phyloP scores from a whole-genome alignment of 2,888 invertebrate genomes.

The Nycteola revayana region DNA sequence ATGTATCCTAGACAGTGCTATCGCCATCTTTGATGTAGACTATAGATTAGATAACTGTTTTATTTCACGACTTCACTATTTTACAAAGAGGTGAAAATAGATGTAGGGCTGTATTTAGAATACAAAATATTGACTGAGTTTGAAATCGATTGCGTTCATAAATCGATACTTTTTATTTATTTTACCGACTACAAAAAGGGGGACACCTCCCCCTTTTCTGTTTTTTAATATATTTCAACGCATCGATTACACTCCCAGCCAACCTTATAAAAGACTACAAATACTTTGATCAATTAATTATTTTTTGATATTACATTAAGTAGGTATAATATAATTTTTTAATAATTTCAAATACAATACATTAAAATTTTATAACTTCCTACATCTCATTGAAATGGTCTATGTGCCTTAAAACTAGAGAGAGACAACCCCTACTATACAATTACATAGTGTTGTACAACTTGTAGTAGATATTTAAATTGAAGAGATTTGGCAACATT shows the following conservation, averaged over 20 bases:
- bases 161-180: background rate
- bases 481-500: too few species aligned
- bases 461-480: too few species aligned
- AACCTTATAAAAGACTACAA: constrained; percentile 64
- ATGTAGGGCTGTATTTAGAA: constrained; percentile 51
- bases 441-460: constrained; percentile 9
- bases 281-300: constrained; percentile 52
- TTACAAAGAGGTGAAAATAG: constrained; percentile 55
- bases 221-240: background rate
- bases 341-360: constrained; percentile 35
- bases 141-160: constrained; percentile 27
- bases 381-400: constrained; percentile 44
- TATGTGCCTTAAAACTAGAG: constrained; percentile 50
- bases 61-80: constrained; percentile 31
- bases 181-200: too few species aligned
- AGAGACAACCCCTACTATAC: constrained; percentile 50
- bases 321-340: constrained; percentile 17
- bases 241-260: constrained; percentile 38
- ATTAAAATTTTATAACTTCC: constrained; percentile 33
- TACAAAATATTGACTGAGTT: constrained; percentile 47
- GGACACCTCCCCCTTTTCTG: too few species aligned
- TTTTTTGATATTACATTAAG: constrained; percentile 34
- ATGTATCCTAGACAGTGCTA: constrained; percentile 21
- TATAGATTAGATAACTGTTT: constrained; percentile 20
- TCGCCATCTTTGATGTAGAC: constrained; percentile 8